A percentile compares a stretch with the other conserved stretches of the same genome.
phyloP scores from a whole-genome alignment of 2,888 invertebrate species.

The Agriopis leucophaearia region DNA sequence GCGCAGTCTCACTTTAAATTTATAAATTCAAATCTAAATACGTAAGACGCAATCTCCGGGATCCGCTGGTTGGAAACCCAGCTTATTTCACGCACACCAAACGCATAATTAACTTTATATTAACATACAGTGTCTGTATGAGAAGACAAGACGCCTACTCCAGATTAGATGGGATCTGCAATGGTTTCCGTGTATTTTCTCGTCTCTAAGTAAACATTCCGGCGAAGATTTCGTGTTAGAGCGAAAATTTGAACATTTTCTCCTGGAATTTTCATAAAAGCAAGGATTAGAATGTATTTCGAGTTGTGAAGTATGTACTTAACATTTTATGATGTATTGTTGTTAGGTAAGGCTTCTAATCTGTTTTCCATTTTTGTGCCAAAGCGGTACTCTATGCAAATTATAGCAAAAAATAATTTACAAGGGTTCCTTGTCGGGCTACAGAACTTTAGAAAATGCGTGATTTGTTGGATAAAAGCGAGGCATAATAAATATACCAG shows the following conservation, averaged over 20 bases:
- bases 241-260: conserved; percentile 45
- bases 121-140: conserved; percentile 63
- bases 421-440: too few species aligned
- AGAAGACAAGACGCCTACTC: conserved; percentile 51
- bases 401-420: too few species aligned
- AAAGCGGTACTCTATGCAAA: too few species aligned
- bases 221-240: conserved; percentile 41
- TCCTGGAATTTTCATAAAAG: conserved; percentile 41
- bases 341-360: too few species aligned
- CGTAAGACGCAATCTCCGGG: conserved; percentile 62
- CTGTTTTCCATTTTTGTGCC: too few species aligned
- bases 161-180: conserved; percentile 63
- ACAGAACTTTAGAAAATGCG: too few species aligned
- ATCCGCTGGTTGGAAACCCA: conserved; percentile 53
- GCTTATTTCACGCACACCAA: conserved; percentile 76
- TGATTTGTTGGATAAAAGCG: too few species aligned
- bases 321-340: conserved; percentile 28
- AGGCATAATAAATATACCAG: too few species aligned
- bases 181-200: conserved; percentile 46
- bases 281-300: conserved; percentile 40
- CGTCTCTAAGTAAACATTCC: conserved; percentile 37
- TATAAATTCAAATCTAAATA: conserved; percentile 61
- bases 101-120: conserved; percentile 81
- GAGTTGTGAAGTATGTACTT: conserved; percentile 40
- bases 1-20: conserved; percentile 52